Conservation (phyloP, 2,113 vertebrate species). For the Aegypius monachus region DNA sequence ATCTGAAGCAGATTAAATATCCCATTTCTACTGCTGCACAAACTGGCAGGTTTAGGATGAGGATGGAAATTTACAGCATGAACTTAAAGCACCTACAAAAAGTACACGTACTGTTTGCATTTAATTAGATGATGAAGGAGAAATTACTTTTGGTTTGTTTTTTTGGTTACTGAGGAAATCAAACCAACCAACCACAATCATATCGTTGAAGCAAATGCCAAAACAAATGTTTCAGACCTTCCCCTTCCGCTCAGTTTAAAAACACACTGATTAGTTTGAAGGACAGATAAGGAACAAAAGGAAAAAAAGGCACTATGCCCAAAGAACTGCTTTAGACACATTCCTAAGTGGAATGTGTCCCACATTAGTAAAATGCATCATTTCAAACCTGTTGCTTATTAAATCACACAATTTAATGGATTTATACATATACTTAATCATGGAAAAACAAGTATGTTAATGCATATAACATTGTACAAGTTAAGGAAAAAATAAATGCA, state of each 20-base stretch:
- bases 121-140: constrained; percentile 22
- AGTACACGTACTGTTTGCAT: not conserved
- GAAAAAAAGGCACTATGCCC: not conserved
- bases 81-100: not conserved
- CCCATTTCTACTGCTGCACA: not conserved
- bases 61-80: not conserved
- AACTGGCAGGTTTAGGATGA: not conserved
- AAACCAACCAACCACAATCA: not conserved
- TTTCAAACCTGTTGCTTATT: not conserved
- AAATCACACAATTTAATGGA: not conserved
- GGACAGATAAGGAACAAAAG: not conserved
- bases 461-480: not conserved
- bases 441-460: not conserved
- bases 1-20: not conserved
- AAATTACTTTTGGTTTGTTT: constrained; percentile 16
- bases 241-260: not conserved
- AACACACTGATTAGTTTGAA: not conserved
- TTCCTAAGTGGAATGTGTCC: not conserved
- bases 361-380: not conserved
- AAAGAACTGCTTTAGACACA: not conserved
- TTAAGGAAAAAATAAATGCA: not conserved
- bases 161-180: constrained; percentile 37
- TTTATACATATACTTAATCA: not conserved
- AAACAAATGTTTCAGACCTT: constrained; percentile 15
- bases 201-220: not conserved